Evolutionary conservation across 2,888 invertebrate species (phyloP).

Genomic region (Chesias legatella): DNA sequence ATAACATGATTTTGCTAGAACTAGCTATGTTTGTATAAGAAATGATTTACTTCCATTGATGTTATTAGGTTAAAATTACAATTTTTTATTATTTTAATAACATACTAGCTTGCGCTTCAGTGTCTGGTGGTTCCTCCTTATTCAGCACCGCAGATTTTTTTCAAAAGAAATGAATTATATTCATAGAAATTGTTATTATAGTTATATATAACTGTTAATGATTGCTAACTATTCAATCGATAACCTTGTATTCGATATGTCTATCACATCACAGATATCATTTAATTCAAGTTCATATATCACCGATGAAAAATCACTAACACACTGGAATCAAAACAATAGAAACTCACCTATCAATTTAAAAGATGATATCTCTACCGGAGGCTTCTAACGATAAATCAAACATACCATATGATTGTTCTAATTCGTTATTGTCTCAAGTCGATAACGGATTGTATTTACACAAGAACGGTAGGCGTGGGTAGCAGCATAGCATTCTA

Average conservation of each 20-base stretch:
- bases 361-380: constrained; percentile 39
- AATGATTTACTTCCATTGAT: no score
- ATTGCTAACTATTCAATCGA: no score
- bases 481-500: constrained; percentile 10
- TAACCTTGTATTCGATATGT: not conserved
- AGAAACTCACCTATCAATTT: constrained; percentile 46
- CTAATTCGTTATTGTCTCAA: constrained; percentile 70
- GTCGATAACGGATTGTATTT: constrained; percentile 61
- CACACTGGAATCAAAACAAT: constrained; percentile 34
- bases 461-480: constrained; percentile 56
- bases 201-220: no score
- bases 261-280: not conserved
- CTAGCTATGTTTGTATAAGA: no score
- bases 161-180: no score
- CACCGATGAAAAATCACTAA: constrained; percentile 22
- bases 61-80: no score
- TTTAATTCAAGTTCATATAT: constrained; percentile 3
- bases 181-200: no score
- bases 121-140: no score
- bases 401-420: constrained; percentile 65
- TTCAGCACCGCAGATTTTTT: no score
- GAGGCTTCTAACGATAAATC: constrained; percentile 67
- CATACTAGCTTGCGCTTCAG: no score
- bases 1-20: no score
- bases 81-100: no score